phyloP scores from a whole-genome alignment of 2,797 vertebrate genomes.

The Mormyrus proboscirostris region DNA sequence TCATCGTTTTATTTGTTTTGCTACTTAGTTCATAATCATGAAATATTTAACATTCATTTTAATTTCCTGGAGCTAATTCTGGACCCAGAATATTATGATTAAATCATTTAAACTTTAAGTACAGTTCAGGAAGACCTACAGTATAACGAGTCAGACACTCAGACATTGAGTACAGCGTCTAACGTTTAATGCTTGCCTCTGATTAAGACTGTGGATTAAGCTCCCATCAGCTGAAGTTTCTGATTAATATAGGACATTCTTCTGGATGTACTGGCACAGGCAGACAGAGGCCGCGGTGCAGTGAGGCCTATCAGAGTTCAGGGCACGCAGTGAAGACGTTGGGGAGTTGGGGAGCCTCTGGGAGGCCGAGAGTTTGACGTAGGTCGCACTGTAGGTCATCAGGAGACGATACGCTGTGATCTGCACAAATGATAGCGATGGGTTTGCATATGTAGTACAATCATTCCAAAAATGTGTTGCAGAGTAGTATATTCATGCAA shows the following conservation, averaged over 20 bases:
- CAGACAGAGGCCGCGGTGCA: conserved; percentile 52
- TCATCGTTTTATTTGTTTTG: background rate
- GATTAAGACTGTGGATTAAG: background rate
- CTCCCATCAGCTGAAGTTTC: background rate
- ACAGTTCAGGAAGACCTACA: background rate
- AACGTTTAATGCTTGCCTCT: background rate
- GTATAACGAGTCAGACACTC: background rate
- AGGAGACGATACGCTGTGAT: conserved; percentile 59
- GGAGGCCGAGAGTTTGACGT: conserved; percentile 60
- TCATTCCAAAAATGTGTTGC: background rate
- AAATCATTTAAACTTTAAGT: background rate
- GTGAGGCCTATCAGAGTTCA: conserved; percentile 43
- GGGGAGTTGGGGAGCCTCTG: conserved; percentile 45
- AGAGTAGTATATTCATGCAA: background rate
- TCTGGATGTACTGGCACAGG: conserved; percentile 64
- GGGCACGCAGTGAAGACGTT: conserved; percentile 24
- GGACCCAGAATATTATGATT: background rate
- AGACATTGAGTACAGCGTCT: background rate
- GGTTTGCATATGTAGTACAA: background rate
- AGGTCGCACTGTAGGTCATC: conserved; percentile 63
- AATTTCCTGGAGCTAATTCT: background rate
- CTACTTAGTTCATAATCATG: background rate
- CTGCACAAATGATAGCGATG: conserved; percentile 39
- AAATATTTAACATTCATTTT: background rate
- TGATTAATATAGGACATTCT: conserved; percentile 49